Percentiles rank a stretch among this genome's conserved stretches.
phyloP scores from a whole-genome alignment of 2,888 invertebrate species.

The Drosophila pseudotalamancana region DNA sequence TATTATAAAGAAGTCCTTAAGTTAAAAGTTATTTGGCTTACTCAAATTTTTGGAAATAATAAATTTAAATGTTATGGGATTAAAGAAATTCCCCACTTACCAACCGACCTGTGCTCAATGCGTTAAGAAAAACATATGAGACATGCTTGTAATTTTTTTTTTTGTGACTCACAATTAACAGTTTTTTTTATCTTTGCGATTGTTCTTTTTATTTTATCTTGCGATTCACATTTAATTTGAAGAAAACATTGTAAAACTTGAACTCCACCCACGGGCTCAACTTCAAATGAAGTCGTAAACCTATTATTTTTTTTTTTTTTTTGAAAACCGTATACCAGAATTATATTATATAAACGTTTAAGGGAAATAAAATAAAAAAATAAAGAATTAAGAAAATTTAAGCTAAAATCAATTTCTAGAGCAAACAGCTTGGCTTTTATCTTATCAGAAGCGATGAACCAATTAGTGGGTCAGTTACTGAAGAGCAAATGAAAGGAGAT shows the following conservation, averaged over 20 bases:
- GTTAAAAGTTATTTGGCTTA: no score
- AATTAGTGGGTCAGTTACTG: constrained; percentile 39
- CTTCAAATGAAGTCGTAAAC: constrained; percentile 30
- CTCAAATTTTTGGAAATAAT: no score
- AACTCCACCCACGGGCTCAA: constrained; percentile 23
- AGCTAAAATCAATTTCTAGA: constrained; percentile 50
- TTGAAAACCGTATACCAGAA: no score
- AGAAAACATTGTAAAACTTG: constrained; percentile 11
- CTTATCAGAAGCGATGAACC: constrained; percentile 54
- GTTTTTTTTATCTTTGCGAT: constrained; percentile 25
- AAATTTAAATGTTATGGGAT: not conserved
- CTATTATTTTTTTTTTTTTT: no score
- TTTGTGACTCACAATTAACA: constrained; percentile 17
- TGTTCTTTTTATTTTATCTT: not conserved
- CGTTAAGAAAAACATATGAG: constrained; percentile 7
- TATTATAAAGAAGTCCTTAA: no score
- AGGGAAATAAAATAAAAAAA: not conserved
- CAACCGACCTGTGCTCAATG: constrained; percentile 2
- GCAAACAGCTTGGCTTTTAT: constrained; percentile 43
- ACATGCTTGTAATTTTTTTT: constrained; percentile 8
- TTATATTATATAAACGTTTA: no score
- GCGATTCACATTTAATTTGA: constrained; percentile 7
- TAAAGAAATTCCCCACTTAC: not conserved
- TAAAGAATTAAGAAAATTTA: not conserved
- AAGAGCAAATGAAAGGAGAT: not conserved